phyloP scores from a whole-genome alignment of 2,797 vertebrate species.

The Vespertilio murinus region DNA sequence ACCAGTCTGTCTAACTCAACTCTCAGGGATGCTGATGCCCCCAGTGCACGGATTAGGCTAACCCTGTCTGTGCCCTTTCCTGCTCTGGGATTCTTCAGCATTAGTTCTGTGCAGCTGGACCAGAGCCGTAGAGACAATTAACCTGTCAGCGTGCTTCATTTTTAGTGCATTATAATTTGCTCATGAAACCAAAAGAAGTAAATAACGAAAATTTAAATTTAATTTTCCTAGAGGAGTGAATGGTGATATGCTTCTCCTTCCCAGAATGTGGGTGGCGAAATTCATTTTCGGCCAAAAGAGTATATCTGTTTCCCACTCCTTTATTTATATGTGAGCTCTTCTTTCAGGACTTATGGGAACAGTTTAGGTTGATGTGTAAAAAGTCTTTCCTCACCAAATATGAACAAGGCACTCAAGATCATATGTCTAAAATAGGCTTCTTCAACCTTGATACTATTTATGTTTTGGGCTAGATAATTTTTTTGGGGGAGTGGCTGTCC shows the following conservation, averaged over 20 bases:
- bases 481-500: not conserved
- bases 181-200: conserved; percentile 28
- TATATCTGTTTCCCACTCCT: conserved; percentile 51
- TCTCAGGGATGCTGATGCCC: no score
- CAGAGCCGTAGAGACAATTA: not conserved
- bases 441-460: not conserved
- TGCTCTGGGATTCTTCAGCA: not conserved
- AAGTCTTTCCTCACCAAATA: not conserved
- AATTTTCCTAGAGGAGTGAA: conserved; percentile 70
- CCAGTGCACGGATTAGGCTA: not conserved
- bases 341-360: conserved; percentile 31
- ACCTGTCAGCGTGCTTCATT: conserved; percentile 2
- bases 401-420: not conserved
- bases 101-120: not conserved
- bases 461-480: no score
- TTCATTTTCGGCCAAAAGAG: conserved; percentile 57
- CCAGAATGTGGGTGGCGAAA: conserved; percentile 55
- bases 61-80: not conserved
- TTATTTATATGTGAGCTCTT: conserved; percentile 54
- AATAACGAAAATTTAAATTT: conserved; percentile 59
- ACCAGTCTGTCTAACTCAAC: not conserved
- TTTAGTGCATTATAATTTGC: conserved; percentile 55
- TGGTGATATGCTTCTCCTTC: conserved; percentile 28
- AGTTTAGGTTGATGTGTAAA: conserved; percentile 26
- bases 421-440: not conserved